Evolutionary conservation across 2,888 invertebrate species (phyloP).

Genomic region (Apeira syringaria): DNA sequence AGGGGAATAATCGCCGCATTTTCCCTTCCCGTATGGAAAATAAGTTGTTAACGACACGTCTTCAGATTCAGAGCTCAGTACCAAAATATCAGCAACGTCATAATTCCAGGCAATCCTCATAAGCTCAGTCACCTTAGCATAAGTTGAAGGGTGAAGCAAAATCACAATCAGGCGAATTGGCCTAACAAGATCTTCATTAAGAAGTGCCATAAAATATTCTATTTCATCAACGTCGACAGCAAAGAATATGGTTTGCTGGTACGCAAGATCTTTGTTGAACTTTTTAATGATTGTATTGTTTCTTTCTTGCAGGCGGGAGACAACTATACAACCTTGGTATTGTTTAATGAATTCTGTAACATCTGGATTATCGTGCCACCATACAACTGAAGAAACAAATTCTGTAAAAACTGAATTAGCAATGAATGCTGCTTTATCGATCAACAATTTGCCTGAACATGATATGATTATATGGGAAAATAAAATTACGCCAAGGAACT

Average conservation of each 20-base stretch:
- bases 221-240: conserved; percentile 42
- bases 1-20: conserved; percentile 47
- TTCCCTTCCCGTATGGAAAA: conserved; percentile 45
- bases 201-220: conserved; percentile 33
- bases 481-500: not conserved
- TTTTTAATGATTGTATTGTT: conserved; percentile 21
- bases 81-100: conserved; percentile 51
- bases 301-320: conserved; percentile 28
- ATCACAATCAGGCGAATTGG: conserved; percentile 48
- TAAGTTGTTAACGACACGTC: conserved; percentile 45
- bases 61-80: conserved; percentile 35
- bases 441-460: conserved; percentile 13
- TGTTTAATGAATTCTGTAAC: conserved; percentile 38
- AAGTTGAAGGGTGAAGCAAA: conserved; percentile 29
- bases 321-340: conserved; percentile 41
- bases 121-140: conserved; percentile 28
- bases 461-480: not conserved
- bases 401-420: conserved; percentile 42
- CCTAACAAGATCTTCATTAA: conserved; percentile 36
- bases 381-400: conserved; percentile 43
- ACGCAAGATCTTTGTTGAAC: conserved; percentile 32
- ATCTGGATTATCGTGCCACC: conserved; percentile 34
- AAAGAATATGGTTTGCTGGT: conserved; percentile 50
- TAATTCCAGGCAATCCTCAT: conserved; percentile 48
- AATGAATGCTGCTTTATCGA: conserved; percentile 38